Base-by-base conservation (phyloP, 2,888 invertebrate genomes). In the Drosophila vallismaia region DNA sequence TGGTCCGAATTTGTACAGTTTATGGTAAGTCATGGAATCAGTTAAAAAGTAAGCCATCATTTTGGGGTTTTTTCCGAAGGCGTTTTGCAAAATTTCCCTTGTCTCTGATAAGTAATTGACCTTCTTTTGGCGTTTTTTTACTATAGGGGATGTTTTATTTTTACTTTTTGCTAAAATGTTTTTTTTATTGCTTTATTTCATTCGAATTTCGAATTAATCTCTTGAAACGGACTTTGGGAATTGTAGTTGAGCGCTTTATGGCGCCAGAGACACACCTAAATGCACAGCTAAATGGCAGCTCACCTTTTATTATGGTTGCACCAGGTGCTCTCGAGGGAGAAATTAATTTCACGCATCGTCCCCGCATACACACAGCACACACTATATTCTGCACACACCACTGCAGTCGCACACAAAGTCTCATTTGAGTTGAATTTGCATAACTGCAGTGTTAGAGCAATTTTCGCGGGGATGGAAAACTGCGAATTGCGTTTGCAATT, bases 371-470 rank as follows among this genome's bases (percentile, higher is more conserved):
- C 26, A 53, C 46, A 38, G 46, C 14, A 42, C 19, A 14, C 36
- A 36, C 38, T 28, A 5, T 42, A 19, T 19, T 9, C 1, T 29
- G 3, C 12, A 36, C 28, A 45, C 42, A 19, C 31, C 40, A n/a
- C 28, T 28, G 33, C 12, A 44, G 4, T 33, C 19, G 28, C 49
- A 45, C 49, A 50, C 42, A 45, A 38, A 67, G 58, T 26, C 55
- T 38, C 38, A 68, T 83, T 67, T 59, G 40, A 31, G 40, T 59
- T 56, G 50, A 48, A 81, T 85, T 85, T 79, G 71, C 74, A 82
- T 81, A 85, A 64, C 62, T 69, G 64, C 76, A 73, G 59, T 46
- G 72, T 54, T 55, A 12, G 63, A 36, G 45, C 31, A 62, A 60
- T 69, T 51, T 72, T 60, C 51, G 48, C 40, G 45, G 46, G 45